Evolutionary conservation across 2,888 invertebrate genomes (phyloP).

Genomic region (Rhyacophila evoluta): DNA sequence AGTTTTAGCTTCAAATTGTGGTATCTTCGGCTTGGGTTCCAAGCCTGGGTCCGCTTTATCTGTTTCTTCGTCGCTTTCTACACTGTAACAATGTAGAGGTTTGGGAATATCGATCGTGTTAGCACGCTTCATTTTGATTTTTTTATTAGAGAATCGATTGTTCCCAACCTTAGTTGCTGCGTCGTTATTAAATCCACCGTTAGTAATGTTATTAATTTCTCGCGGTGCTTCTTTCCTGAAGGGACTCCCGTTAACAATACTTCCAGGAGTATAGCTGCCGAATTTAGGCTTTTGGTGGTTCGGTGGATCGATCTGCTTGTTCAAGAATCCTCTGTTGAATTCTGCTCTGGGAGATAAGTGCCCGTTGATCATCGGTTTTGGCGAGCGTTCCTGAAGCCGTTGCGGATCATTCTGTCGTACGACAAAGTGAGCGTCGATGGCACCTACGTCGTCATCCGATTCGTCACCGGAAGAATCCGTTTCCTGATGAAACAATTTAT

Average conservation of each 20-base stretch:
- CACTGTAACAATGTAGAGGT: constrained; percentile 70
- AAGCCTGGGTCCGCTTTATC: constrained; percentile 65
- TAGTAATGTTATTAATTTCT: neutral
- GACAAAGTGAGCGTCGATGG: constrained; percentile 47
- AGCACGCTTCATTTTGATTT: constrained; percentile 85
- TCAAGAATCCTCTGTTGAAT: neutral
- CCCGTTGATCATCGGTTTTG: constrained; percentile 33
- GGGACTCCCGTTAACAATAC: neutral
- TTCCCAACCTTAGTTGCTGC: constrained; percentile 56
- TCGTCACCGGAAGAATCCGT: constrained; percentile 29
- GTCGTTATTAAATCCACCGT: constrained; percentile 2
- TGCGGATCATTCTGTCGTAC: constrained; percentile 40
- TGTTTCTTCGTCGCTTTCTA: constrained; percentile 62
- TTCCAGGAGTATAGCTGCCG: neutral
- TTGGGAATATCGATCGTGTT: constrained; percentile 92
- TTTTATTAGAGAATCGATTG: constrained; percentile 73
- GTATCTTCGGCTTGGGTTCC: constrained; percentile 67
- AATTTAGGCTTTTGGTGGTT: neutral
- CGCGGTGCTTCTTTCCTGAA: neutral
- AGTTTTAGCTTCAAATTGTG: constrained; percentile 82
- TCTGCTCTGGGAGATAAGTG: constrained; percentile 26
- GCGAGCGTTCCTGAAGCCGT: constrained; percentile 28
- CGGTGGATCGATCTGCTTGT: neutral
- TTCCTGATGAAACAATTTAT: constrained; percentile 34
- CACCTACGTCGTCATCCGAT: constrained; percentile 37